A percentile compares a stretch with the other conserved stretches of the same genome.
Evolutionary conservation across 2,113 vertebrate genomes (phyloP).

Genomic region (Bungarus multicinctus): DNA sequence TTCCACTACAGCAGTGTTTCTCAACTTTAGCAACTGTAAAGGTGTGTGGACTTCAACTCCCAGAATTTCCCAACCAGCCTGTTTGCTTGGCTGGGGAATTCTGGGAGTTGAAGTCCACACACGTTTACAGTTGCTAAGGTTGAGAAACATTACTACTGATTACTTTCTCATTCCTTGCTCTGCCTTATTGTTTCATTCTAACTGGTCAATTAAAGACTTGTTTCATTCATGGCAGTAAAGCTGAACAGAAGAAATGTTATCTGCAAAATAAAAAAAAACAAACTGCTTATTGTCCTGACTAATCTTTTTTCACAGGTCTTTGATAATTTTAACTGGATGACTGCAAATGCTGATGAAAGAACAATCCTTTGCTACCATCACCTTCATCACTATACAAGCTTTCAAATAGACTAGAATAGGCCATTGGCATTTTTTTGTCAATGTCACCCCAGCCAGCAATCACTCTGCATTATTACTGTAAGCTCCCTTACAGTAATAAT

Average conservation of each 20-base stretch:
- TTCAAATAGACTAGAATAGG: not conserved
- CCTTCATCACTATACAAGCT: not conserved
- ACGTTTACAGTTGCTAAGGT: too few relatives aligned
- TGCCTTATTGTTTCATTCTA: not conserved
- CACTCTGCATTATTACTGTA: not conserved
- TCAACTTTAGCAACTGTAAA: not conserved
- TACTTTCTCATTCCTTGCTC: not conserved
- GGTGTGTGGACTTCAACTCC: not conserved
- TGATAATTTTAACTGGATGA: not conserved
- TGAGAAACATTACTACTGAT: too few relatives aligned
- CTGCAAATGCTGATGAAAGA: not conserved
- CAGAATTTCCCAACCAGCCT: not conserved
- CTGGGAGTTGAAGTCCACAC: too few relatives aligned
- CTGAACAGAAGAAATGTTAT: not conserved
- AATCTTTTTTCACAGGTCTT: not conserved
- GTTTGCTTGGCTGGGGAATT: too few relatives aligned
- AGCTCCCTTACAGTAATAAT: too few relatives aligned
- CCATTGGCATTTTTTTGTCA: not conserved
- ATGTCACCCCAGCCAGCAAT: not conserved
- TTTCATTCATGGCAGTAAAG: not conserved
- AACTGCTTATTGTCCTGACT: not conserved
- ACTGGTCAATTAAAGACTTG: not conserved
- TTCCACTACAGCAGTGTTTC: not conserved
- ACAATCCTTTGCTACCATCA: not conserved
- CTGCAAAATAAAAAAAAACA: not conserved